Base-by-base conservation (phyloP, 1,140 invertebrate species). In the Anthonomus grandis region DNA sequence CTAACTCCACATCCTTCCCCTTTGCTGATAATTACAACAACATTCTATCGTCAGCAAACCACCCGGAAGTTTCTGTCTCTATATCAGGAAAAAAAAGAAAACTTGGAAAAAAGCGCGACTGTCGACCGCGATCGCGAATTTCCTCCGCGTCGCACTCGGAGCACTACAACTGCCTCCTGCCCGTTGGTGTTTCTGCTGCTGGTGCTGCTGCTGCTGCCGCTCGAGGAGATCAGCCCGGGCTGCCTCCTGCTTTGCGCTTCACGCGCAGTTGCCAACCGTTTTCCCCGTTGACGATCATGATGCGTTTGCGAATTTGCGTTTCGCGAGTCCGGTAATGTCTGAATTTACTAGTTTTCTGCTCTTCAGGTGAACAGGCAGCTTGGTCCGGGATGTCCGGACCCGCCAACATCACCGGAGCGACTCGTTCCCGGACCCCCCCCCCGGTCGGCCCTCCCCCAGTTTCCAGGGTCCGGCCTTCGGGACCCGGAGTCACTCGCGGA, bases 191-290 rank as follows among this genome's bases (percentile, higher is more conserved):
- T n/a, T n/a, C n/a, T n/a, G n/a, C n/a, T n/a, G n/a, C n/a, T n/a
- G n/a, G n/a, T n/a, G n/a, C n/a, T n/a, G n/a, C n/a, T n/a, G n/a
- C n/a, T n/a, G 17, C 10, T 39, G 25, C 49, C 41, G 49, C 49
- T 51, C 49, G 49, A 41, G 49, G 36, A 51, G 49, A 51, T 41
- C 49, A 51, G 49, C 49, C 49, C 49, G 49, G 49, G 49, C 49
- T 19, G 36, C 36, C 41, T 36, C 23, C 36, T 51, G 36, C 22
- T 24, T 18, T 17, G 24, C n/a, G n/a, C n/a, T n/a, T n/a, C n/a
- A n/a, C n/a, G 12, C 49, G n/a, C 9, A 12, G 49, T 51, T 51
- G 49, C 49, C 49, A 25, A 12, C 15, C 12, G 9, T 44, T 44
- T 9, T 44, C 41, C 41, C 23, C 8, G 41, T 21, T 21, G 18